These are phyloP conservation scores for Tretioscincus oriximinensis DNA, from an alignment of 2,113 vertebrate genomes.

Conservation along the genomic window DNA sequence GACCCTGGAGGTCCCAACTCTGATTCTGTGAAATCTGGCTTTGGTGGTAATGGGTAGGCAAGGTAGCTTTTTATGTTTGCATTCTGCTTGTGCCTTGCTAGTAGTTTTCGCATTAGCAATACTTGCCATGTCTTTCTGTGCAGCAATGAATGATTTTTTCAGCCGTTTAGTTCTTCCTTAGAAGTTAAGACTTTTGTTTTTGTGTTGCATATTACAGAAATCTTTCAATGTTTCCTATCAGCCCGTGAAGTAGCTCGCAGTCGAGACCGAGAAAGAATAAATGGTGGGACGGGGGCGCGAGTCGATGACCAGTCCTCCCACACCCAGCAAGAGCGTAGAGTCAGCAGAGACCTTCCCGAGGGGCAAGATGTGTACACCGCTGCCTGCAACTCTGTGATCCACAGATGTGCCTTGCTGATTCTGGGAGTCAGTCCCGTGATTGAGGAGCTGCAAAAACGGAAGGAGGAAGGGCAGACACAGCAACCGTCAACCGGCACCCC, in stretches of 20 bases:
- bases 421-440: slow-evolving; percentile 90
- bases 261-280: slow-evolving; percentile 87
- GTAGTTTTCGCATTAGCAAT: too few relatives aligned
- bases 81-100: too few relatives aligned
- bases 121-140: too few relatives aligned
- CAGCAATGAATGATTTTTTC: slow-evolving; percentile 27
- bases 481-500: slow-evolving; percentile 69
- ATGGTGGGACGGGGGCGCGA: slow-evolving; percentile 74
- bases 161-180: slow-evolving; percentile 58
- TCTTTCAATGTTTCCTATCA: slow-evolving; percentile 99
- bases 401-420: slow-evolving; percentile 91
- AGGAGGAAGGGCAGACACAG: slow-evolving; percentile 80
- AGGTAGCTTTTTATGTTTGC: too few relatives aligned
- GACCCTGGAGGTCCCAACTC: too few relatives aligned
- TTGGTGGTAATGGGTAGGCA: too few relatives aligned
- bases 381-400: slow-evolving; percentile 95
- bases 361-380: slow-evolving; percentile 95
- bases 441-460: slow-evolving; percentile 78
- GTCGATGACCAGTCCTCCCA: slow-evolving; percentile 79
- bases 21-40: too few relatives aligned
- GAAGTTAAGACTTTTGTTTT: slow-evolving; percentile 76
- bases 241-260: slow-evolving; percentile 93
- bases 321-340: slow-evolving; percentile 82
- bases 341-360: slow-evolving; percentile 84
- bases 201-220: slow-evolving; percentile 89